Percentiles rank a stretch among this genome's conserved stretches.
Conservation (phyloP, 2,888 invertebrate species). For the Pristionchus mayeri region DNA sequence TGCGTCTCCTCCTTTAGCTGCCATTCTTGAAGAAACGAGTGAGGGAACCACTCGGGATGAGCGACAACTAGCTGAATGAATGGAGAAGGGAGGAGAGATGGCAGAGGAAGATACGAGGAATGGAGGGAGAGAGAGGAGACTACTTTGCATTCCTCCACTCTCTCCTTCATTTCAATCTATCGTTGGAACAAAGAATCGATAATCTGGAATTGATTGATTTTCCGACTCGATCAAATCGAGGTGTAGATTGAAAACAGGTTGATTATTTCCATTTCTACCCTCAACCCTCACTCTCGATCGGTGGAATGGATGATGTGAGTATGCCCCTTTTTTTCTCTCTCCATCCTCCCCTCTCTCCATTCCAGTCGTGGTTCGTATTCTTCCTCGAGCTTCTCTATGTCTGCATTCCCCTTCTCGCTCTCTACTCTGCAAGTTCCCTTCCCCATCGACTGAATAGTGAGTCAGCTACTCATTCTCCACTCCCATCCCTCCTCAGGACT, state of each 20-base stretch:
- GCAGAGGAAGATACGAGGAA: neutral
- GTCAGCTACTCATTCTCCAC: too few relatives aligned
- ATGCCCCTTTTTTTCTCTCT: too few relatives aligned
- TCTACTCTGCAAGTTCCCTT: constrained; percentile 23
- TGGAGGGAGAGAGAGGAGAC: too few relatives aligned
- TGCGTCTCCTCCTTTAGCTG: too few relatives aligned
- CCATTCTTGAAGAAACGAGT: constrained; percentile 5
- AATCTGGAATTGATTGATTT: neutral
- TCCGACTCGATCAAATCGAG: neutral
- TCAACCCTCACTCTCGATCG: neutral
- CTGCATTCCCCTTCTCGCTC: constrained; percentile 22
- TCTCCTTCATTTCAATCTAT: neutral
- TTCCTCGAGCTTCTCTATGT: constrained; percentile 29
- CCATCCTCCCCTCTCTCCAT: neutral
- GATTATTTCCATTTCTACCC: neutral
- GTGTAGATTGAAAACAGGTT: neutral
- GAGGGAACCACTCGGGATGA: neutral
- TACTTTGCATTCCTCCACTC: neutral
- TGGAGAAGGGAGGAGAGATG: neutral
- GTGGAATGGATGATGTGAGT: constrained; percentile 33
- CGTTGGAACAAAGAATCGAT: neutral
- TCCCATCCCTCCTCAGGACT: too few relatives aligned
- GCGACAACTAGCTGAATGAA: too few relatives aligned
- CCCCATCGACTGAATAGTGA: constrained; percentile 26
- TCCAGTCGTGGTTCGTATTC: constrained; percentile 13